Evolutionary conservation across 2,888 invertebrate species (phyloP).

Genomic region (Plebejus melissa): DNA sequence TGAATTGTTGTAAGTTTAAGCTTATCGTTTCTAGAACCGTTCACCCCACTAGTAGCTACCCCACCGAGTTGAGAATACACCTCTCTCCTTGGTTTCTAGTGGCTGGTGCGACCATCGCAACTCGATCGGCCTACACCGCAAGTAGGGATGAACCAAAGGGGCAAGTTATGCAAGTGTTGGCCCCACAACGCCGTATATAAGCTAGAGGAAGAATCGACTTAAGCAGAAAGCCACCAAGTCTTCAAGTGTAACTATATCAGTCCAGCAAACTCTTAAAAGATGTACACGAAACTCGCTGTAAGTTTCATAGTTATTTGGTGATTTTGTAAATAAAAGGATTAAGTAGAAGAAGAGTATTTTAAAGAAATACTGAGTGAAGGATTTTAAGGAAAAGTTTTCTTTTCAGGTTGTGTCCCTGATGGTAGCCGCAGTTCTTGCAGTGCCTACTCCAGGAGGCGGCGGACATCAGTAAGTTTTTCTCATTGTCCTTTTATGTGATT

Average conservation of each 20-base stretch:
- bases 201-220: slow-evolving; percentile 54
- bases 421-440: slow-evolving; percentile 56
- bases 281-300: slow-evolving; percentile 76
- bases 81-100: slow-evolving; percentile 43
- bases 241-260: slow-evolving; percentile 57
- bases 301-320: slow-evolving; percentile 43
- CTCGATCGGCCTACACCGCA: slow-evolving; percentile 53
- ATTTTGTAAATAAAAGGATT: background rate
- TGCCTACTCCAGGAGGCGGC: slow-evolving; percentile 63
- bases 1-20: slow-evolving; percentile 36
- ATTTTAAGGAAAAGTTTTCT: slow-evolving; percentile 29
- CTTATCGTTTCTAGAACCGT: slow-evolving; percentile 38
- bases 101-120: slow-evolving; percentile 51
- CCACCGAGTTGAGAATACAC: slow-evolving; percentile 49
- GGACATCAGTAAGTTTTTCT: slow-evolving; percentile 58
- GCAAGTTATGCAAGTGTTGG: slow-evolving; percentile 65
- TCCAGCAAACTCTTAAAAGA: slow-evolving; percentile 68
- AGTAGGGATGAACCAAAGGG: slow-evolving; percentile 72
- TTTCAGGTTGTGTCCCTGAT: slow-evolving; percentile 62
- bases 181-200: slow-evolving; percentile 61
- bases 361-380: background rate
- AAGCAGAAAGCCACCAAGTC: slow-evolving; percentile 65
- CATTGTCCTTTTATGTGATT: background rate
- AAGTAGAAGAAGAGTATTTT: background rate
- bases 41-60: slow-evolving; percentile 55